These are phyloP conservation scores for Eugnorisma glareosa DNA, from an alignment of 2,888 invertebrate species.

Conservation along the genomic window DNA sequence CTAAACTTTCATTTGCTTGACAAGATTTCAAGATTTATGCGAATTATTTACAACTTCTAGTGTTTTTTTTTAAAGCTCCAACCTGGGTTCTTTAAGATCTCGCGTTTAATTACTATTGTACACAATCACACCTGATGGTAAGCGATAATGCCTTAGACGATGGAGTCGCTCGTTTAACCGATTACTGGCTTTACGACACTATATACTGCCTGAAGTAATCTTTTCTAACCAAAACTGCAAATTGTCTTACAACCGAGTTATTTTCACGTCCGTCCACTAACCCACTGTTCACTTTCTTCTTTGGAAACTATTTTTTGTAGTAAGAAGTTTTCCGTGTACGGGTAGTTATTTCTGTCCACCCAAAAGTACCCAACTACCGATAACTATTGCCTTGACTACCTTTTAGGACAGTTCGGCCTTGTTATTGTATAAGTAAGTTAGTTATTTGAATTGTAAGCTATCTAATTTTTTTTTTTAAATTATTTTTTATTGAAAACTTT, in stretches of 20 bases:
- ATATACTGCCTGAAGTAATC: not conserved
- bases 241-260: not conserved
- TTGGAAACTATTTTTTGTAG: conserved; percentile 2
- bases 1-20: not conserved
- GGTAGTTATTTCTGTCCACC: conserved; percentile 19
- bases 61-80: not conserved
- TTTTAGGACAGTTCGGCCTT: not conserved
- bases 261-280: not conserved
- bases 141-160: not conserved
- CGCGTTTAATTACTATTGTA: not conserved
- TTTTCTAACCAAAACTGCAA: not conserved
- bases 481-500: not conserved
- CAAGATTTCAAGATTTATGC: not conserved
- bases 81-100: not conserved
- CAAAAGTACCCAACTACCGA: not conserved
- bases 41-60: not conserved
- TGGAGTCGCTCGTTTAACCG: not conserved
- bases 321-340: not conserved
- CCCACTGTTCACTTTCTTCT: conserved; percentile 3
- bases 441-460: not conserved
- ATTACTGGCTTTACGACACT: not conserved
- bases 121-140: not conserved
- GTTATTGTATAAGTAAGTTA: not conserved
- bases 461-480: not conserved
- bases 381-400: not conserved